These are phyloP conservation scores for Gerris lacustris DNA, from an alignment of 2,888 invertebrate genomes.

Conservation along the genomic window DNA sequence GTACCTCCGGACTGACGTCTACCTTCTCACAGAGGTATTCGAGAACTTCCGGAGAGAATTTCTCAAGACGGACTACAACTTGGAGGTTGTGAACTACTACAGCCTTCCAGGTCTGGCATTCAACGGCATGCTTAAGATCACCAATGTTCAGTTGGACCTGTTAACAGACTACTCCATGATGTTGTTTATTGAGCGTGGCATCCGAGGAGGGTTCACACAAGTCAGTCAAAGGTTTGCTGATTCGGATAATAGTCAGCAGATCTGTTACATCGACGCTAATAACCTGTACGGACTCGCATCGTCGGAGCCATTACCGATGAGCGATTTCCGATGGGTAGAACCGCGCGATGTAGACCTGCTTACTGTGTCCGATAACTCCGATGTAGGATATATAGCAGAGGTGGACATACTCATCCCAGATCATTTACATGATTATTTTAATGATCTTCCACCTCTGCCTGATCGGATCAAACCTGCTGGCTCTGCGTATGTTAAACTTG, in stretches of 20 bases:
- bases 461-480: background rate
- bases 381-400: constrained; percentile 32
- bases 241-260: background rate
- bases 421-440: constrained; percentile 15
- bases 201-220: background rate
- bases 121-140: background rate
- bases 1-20: constrained; percentile 35
- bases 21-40: constrained; percentile 35
- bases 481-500: constrained; percentile 23
- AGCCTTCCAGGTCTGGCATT: background rate
- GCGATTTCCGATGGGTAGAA: background rate
- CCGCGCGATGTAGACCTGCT: constrained; percentile 8
- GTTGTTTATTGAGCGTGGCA: background rate
- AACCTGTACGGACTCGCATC: background rate
- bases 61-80: background rate
- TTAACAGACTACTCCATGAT: background rate
- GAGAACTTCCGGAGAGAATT: constrained; percentile 32
- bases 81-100: background rate
- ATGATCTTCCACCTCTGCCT: constrained; percentile 17
- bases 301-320: background rate
- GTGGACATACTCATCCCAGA: constrained; percentile 29
- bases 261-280: background rate
- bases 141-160: background rate
- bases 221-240: background rate
- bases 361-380: constrained; percentile 8